Evolutionary conservation across 2,888 invertebrate species (phyloP).

Genomic region (Lottia gigantea): DNA sequence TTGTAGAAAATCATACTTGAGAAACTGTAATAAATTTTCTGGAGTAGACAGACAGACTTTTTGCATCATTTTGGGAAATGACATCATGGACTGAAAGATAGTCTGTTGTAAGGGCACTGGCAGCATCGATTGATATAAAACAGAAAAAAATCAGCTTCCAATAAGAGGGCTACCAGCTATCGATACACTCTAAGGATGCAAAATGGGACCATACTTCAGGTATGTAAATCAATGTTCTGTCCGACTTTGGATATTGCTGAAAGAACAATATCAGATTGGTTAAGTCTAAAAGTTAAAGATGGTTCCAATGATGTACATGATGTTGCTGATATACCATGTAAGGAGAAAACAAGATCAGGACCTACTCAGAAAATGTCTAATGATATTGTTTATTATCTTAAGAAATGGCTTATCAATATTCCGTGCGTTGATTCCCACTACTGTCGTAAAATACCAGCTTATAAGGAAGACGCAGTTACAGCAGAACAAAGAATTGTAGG

Average conservation of each 20-base stretch:
- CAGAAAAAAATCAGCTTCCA: neutral
- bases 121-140: neutral
- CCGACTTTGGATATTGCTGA: neutral
- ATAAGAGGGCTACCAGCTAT: too few species aligned
- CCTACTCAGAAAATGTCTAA: slow-evolving; percentile 3
- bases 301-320: neutral
- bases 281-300: neutral
- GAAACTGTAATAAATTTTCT: neutral
- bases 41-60: neutral
- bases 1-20: neutral
- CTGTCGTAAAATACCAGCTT: neutral
- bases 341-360: neutral
- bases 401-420: neutral
- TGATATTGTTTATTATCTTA: neutral
- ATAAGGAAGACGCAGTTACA: neutral
- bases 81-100: neutral
- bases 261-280: neutral
- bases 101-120: neutral
- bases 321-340: neutral
- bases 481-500: neutral
- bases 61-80: neutral
- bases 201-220: neutral
- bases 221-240: slow-evolving; percentile 4
- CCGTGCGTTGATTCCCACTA: neutral
- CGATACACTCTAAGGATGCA: too few species aligned